Conservation (phyloP, 2,797 vertebrate genomes). For the Vultur gryphus region DNA sequence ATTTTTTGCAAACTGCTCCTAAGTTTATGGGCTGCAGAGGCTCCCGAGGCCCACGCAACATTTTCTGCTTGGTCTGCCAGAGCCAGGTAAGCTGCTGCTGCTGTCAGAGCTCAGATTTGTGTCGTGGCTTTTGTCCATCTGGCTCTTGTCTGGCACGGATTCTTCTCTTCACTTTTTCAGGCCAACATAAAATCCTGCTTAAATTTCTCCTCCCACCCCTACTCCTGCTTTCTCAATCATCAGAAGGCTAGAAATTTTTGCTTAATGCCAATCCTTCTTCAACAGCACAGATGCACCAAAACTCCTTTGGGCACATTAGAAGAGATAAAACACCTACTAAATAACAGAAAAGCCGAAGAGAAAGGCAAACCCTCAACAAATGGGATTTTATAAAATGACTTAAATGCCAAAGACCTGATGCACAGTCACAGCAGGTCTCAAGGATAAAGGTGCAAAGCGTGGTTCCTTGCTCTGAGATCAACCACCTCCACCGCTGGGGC, state of each 20-base stretch:
- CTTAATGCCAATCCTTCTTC: conserved; percentile 21
- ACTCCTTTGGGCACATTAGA: conserved; percentile 12
- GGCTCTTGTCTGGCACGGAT: not conserved
- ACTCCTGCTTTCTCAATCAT: not conserved
- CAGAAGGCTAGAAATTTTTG: not conserved
- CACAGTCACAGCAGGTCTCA: not conserved
- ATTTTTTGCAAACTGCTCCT: not conserved
- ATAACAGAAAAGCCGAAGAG: conserved; percentile 24
- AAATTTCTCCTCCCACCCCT: not conserved
- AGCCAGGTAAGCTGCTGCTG: not conserved
- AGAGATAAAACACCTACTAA: conserved; percentile 40
- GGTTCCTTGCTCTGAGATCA: not conserved
- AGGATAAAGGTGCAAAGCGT: not conserved
- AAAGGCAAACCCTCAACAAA: not conserved
- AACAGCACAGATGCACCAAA: conserved; percentile 7
- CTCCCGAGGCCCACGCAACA: not conserved
- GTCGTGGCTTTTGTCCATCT: not conserved
- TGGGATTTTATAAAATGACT: not conserved
- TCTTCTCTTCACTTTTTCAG: not conserved
- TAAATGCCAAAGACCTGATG: not conserved
- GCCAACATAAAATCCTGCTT: not conserved
- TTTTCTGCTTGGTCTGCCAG: not conserved
- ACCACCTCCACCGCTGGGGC: not conserved
- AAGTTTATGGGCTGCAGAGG: not conserved
- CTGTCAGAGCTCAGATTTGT: not conserved